Base-by-base conservation (phyloP, 2,113 vertebrate species). In the Chinchilla lanigera region DNA sequence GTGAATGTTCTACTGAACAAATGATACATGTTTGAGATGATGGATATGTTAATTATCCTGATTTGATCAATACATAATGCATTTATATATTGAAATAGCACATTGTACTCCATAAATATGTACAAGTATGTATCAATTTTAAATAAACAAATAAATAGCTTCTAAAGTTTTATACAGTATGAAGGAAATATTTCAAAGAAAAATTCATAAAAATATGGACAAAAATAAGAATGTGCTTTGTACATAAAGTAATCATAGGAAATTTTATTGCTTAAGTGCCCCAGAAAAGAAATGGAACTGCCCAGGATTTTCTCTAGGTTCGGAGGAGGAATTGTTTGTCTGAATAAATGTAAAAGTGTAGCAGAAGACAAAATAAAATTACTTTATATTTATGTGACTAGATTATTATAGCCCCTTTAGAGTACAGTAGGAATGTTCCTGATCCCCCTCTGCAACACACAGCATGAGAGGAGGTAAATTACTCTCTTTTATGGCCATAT, bases 321-420 rank as follows among this genome's bases (percentile, higher is more conserved):
- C 38, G 58, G 13, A 20, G 71, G 86, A 86, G 7, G 44, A 93
- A 73, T 86, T 58, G 80, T 86, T 50, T 54, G 94, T 94, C 30
- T 84, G 56, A 89, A 92, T 87, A 97, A 92, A 90, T 95, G 16
- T 91, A 77, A 78, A 89, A n/a, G 16, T 89, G 5, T n/a, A 69
- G 33, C 28, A 12, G 35, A 52, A 96, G 38, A 94, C 50, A 90
- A 93, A 90, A 63, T 44, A 44, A 89, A 92, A 75, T 63, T 56
- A 87, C 38, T 81, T 92, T 92, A 35, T 69, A 63, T 65, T 54
- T 94, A 60, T 82, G 24, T 78, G 47, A 83, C 47, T 44, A 90
- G 30, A 60, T 61, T 44, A 52, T 77, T 92, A 47, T 30, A 97
- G 8, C 6, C 75, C n/a, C 22, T 89, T 90, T 69, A 65, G 33